phyloP scores from a whole-genome alignment of 1,140 invertebrate species.

The Hyles vespertilio region DNA sequence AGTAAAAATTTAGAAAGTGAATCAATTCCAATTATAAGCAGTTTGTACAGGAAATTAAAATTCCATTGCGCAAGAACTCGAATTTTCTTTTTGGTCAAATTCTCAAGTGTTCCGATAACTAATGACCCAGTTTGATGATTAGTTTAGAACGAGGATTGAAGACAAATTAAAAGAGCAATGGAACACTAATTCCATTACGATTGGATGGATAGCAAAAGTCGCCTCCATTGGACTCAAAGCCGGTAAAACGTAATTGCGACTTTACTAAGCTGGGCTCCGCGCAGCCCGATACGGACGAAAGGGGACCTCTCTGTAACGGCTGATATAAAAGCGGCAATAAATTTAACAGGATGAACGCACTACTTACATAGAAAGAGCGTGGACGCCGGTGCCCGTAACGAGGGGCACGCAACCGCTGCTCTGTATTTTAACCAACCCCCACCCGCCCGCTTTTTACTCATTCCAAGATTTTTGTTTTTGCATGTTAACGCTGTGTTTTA shows the following conservation, averaged over 20 bases:
- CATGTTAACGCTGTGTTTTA: background rate
- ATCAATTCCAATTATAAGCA: too few relatives aligned
- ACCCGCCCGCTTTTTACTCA: slow-evolving; percentile 11
- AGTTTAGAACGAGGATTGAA: slow-evolving; percentile 62
- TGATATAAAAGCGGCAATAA: slow-evolving; percentile 75
- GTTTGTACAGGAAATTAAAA: too few relatives aligned
- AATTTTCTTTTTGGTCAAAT: too few relatives aligned
- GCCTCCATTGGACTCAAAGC: slow-evolving; percentile 67
- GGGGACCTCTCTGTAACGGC: slow-evolving; percentile 68
- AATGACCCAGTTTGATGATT: slow-evolving; percentile 41
- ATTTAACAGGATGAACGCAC: slow-evolving; percentile 74
- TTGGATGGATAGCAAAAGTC: slow-evolving; percentile 73
- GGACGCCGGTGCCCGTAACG: slow-evolving; percentile 54
- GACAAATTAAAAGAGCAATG: slow-evolving; percentile 71
- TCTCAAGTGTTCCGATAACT: slow-evolving; percentile 1
- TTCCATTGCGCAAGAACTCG: too few relatives aligned
- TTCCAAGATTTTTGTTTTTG: background rate
- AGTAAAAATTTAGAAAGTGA: too few relatives aligned
- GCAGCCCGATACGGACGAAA: slow-evolving; percentile 67
- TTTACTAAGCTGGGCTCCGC: slow-evolving; percentile 72
- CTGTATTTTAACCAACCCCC: slow-evolving; percentile 37
- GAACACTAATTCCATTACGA: slow-evolving; percentile 74
- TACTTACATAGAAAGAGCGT: slow-evolving; percentile 65
- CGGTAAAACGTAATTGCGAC: slow-evolving; percentile 74
- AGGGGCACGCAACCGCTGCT: slow-evolving; percentile 47